Base-by-base conservation (phyloP, 2,113 vertebrate species). In the Progne subis region DNA sequence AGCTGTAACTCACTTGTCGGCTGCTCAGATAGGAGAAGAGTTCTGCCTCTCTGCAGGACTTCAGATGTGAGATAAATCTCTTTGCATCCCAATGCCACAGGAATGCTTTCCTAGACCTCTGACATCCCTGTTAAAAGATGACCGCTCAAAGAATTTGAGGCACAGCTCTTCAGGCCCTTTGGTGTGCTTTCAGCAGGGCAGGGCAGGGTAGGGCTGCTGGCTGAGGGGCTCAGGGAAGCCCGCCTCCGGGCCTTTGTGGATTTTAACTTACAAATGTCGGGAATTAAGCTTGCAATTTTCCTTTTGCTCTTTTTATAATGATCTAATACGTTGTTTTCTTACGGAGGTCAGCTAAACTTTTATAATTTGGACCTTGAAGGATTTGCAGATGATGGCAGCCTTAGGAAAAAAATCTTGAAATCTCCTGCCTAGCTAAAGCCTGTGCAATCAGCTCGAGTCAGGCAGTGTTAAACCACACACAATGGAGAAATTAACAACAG, bases 31-130 rank as follows among this genome's bases (percentile, higher is more conserved):
- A 85, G 84, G 87, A 91, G 93, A 82, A 74, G 78, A n/a, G 82
- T 55, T 14, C 78, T 91, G 91, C 84, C 87, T 94, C 94, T 94
- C 93, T 76, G 84, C n/a, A 6, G 92, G 93, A 37, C 92, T 91
- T 95, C 87, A 94, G 91, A 95, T 92, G 85, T 61, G 75, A 95
- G 93, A 91, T 97, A 96, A 94, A 82, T 34, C 91, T 79, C 87
- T 95, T 92, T 94, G 93, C 94, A 95, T 91, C 91, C 91, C 87
- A 72, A 25, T 93, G 94, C 90, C 11, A 5, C 82, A 82, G 95
- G 95, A 95, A 95, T 94, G 90, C 85, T 95, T 93, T 92, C 72
- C 92, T 75, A 77, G 75, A 57, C 85, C 60, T 80, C 79, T 83
- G 76, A 95, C 91, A 88, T 88, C 82, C 63, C 50, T 70, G 85